Evolutionary conservation across 2,113 vertebrate genomes (phyloP).

Genomic region (Trichechus manatus): DNA sequence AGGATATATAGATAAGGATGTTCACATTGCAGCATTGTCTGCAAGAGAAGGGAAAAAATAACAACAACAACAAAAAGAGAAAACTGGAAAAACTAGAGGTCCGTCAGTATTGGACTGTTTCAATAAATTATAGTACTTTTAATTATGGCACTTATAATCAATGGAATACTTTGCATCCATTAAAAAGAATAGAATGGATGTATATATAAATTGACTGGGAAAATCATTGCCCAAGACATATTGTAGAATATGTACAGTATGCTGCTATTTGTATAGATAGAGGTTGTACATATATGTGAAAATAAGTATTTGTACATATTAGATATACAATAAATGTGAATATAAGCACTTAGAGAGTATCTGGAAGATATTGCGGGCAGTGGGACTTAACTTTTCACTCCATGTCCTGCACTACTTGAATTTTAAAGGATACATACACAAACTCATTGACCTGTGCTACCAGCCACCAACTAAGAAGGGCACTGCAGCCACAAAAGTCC

Average conservation of each 20-base stretch:
- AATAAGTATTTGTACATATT: neutral
- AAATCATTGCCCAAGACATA: neutral
- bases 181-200: neutral
- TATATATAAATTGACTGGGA: neutral
- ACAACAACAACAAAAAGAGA: too few relatives aligned
- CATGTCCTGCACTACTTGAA: too few relatives aligned
- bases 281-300: neutral
- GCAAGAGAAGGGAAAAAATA: neutral
- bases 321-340: neutral
- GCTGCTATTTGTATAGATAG: neutral
- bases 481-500: accelerated
- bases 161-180: neutral
- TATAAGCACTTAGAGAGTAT: neutral
- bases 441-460: neutral
- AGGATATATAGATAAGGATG: neutral
- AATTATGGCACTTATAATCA: neutral
- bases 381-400: neutral
- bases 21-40: neutral
- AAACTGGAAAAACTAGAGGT: neutral
- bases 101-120: neutral
- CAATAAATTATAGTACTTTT: neutral
- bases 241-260: neutral
- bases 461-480: neutral
- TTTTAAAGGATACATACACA: neutral
- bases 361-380: neutral